A percentile compares a stretch with the other conserved stretches of the same genome.
Evolutionary conservation across 2,113 vertebrate species (phyloP).

Genomic region (Leptodactylus fuscus): DNA sequence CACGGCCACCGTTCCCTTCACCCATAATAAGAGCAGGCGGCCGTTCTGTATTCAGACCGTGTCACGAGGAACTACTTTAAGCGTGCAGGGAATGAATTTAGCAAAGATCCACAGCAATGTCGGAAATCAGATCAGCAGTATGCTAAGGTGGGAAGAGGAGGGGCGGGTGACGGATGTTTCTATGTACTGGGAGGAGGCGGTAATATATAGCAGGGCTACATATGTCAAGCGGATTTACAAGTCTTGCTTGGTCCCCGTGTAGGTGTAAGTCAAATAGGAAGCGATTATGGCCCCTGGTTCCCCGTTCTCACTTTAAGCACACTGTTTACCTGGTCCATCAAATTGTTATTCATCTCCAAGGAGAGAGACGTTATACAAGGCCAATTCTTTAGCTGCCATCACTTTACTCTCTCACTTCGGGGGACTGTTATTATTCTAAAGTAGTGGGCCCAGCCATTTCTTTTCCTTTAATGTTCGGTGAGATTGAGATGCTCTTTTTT

Average conservation of each 20-base stretch:
- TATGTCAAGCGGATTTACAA: constrained; percentile 54
- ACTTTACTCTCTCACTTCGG: constrained; percentile 11
- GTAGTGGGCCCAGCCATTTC: neutral
- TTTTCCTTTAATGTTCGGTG: neutral
- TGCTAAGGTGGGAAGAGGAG: constrained; percentile 20
- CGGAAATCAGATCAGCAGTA: constrained; percentile 51
- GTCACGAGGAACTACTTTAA: constrained; percentile 77
- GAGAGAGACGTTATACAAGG: constrained; percentile 45
- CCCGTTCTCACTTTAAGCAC: constrained; percentile 39
- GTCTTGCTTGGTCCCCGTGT: constrained; percentile 41
- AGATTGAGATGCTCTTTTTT: constrained; percentile 17
- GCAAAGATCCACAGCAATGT: constrained; percentile 66
- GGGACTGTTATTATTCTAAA: constrained; percentile 33
- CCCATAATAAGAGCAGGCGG: constrained; percentile 81
- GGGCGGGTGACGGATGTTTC: constrained; percentile 29
- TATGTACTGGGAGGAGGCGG: constrained; percentile 36
- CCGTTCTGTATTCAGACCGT: constrained; percentile 75
- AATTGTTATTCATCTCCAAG: constrained; percentile 53
- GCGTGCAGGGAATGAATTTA: constrained; percentile 73
- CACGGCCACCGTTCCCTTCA: constrained; percentile 73
- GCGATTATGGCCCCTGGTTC: constrained; percentile 52
- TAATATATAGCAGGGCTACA: constrained; percentile 45
- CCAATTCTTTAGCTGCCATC: constrained; percentile 46
- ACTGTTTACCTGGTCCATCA: constrained; percentile 51
- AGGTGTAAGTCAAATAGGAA: constrained; percentile 57